These are phyloP conservation scores for Argyresthia goedartella DNA, from an alignment of 2,888 invertebrate species.

Conservation along the genomic window DNA sequence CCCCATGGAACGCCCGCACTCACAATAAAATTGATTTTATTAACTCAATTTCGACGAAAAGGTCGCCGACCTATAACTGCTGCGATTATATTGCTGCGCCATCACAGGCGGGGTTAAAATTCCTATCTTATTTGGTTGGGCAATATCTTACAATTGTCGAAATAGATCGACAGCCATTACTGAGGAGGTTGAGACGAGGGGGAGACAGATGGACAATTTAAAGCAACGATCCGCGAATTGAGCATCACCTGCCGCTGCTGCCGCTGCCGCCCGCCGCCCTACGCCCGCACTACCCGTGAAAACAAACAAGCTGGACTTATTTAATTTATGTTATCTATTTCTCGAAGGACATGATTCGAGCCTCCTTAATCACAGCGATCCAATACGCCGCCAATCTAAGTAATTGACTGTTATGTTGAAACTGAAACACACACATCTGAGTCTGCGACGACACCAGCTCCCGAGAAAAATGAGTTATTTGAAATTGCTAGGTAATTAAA, in stretches of 20 bases:
- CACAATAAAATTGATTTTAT: conserved; percentile 17
- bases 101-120: conserved; percentile 37
- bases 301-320: conserved; percentile 17
- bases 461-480: conserved; percentile 5
- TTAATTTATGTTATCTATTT: conserved; percentile 33
- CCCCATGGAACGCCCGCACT: conserved; percentile 7
- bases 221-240: conserved; percentile 22
- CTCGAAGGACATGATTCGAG: conserved; percentile 16
- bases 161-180: conserved; percentile 37
- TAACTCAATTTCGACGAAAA: not conserved
- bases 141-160: conserved; percentile 33
- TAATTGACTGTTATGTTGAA: conserved; percentile 32
- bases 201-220: conserved; percentile 17
- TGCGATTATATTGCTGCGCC: conserved; percentile 16
- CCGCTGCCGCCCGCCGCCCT: not conserved
- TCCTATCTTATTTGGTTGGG: conserved; percentile 38
- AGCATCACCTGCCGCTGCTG: conserved; percentile 23
- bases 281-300: conserved; percentile 11
- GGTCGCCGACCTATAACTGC: not conserved
- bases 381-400: conserved; percentile 20
- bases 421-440: conserved; percentile 7
- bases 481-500: conserved; percentile 8
- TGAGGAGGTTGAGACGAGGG: not conserved
- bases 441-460: not conserved
- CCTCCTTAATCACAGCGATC: conserved; percentile 24